Base-by-base conservation (phyloP, 2,888 invertebrate genomes). In the Rhagophthalmus giganteus region DNA sequence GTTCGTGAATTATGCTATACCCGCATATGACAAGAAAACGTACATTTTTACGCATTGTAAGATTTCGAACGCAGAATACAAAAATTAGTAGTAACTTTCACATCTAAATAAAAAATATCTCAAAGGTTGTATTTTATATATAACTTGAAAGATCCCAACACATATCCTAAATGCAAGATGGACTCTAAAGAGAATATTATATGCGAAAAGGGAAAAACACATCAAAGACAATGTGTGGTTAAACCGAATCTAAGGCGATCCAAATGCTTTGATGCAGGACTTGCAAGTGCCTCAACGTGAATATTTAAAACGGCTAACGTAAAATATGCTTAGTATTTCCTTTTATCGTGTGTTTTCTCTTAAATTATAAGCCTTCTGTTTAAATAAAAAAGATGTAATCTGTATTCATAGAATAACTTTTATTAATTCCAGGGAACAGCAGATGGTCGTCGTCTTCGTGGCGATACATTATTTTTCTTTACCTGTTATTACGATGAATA, bases 161-260 rank as follows among this genome's bases (percentile, higher is more conserved):
- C 54, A 60, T 53, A 56, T 57, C 57, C n/a, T 62, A 65, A 64
- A 65, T 63, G 61, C 59, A 63, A 64, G 65, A 61, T 64, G 65
- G 63, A 61, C 65, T 47, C 50, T 57, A 68, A 68, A 69, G 64
- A 59, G 68, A 69, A 69, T 69, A 61, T 63, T 65, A 66, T 65
- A 68, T 66, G 63, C 61, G 63, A 57, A 57, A 38, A 54, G 68
- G 64, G 66, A 61, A 20, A 59, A 63, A 65, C 64, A 70, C 69
- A 69, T 71, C 70, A 71, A 71, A 71, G 70, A 71, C 69, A 71
- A 70, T 71, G 66, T 65, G 66, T 68, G 68, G 65, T 63, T 65
- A 66, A 65, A 66, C 66, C 58, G 63, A 65, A 69, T 67, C 66
- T 63, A 64, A 66, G 65, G 63, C 62, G 65, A 67, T 66, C 59